A percentile compares a stretch with the other conserved stretches of the same genome.
Conservation (phyloP, 2,888 invertebrate species). For the Cabera pusaria region DNA sequence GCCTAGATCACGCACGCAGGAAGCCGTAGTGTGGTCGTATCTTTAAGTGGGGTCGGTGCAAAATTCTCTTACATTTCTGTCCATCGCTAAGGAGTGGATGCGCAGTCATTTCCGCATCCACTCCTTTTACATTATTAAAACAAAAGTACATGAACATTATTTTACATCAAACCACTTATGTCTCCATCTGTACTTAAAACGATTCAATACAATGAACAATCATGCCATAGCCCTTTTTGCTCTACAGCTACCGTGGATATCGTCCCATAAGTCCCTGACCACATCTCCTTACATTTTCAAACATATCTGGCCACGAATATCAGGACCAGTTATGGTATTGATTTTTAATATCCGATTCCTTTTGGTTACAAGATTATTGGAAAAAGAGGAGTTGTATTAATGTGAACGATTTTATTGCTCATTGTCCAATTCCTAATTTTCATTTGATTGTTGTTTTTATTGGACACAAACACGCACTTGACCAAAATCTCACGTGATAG, state of each 20-base stretch:
- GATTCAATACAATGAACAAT: slow-evolving; percentile 79
- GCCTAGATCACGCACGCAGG: too few relatives aligned
- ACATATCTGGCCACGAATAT: slow-evolving; percentile 16
- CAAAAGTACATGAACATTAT: too few relatives aligned
- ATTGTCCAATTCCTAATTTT: slow-evolving; percentile 23
- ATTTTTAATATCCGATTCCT: slow-evolving; percentile 53
- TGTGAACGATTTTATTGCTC: slow-evolving; percentile 28
- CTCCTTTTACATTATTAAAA: too few relatives aligned
- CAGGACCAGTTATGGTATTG: slow-evolving; percentile 38
- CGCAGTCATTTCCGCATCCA: too few relatives aligned
- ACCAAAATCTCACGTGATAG: too few relatives aligned
- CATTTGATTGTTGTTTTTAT: too few relatives aligned
- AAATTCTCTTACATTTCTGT: too few relatives aligned
- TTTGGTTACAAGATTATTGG: slow-evolving; percentile 32
- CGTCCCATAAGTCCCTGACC: slow-evolving; percentile 53
- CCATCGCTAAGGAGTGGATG: too few relatives aligned
- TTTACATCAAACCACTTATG: slow-evolving; percentile 32
- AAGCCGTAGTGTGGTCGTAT: too few relatives aligned
- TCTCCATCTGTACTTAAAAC: slow-evolving; percentile 53
- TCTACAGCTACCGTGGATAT: slow-evolving; percentile 54
- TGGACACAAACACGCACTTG: too few relatives aligned
- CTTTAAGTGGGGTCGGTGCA: too few relatives aligned
- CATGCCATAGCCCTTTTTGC: slow-evolving; percentile 58
- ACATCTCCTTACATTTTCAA: slow-evolving; percentile 34
- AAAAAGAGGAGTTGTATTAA: slow-evolving; percentile 26